Conservation (phyloP, 2,888 invertebrate genomes). For the Drosophila birchii region DNA sequence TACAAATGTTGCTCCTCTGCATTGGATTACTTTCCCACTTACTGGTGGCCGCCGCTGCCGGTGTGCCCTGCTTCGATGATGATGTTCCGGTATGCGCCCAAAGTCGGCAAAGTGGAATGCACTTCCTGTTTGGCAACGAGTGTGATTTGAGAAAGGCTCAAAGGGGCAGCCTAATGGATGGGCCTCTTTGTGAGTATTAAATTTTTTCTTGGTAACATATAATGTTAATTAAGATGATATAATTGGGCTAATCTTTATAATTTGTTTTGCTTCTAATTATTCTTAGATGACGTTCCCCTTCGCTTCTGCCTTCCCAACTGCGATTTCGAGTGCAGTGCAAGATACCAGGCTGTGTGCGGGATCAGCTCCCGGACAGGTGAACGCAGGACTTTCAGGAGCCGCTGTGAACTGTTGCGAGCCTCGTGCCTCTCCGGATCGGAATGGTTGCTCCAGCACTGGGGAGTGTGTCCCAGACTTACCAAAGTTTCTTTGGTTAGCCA, state of each 20-base stretch:
- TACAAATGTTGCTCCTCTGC: conserved; percentile 11
- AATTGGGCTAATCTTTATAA: not conserved
- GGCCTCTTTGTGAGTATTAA: conserved; percentile 52
- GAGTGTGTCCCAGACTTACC: conserved; percentile 47
- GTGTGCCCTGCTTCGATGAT: conserved; percentile 62
- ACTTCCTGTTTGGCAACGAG: conserved; percentile 72
- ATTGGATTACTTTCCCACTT: conserved; percentile 26
- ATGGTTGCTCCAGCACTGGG: conserved; percentile 59
- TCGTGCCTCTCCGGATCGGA: conserved; percentile 59
- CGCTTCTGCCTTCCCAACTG: conserved; percentile 62
- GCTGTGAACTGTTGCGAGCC: conserved; percentile 67
- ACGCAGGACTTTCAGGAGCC: conserved; percentile 62
- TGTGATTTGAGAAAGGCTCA: conserved; percentile 72
- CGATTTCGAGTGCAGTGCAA: conserved; percentile 55
- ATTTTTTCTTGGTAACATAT: not conserved
- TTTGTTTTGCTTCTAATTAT: not conserved
- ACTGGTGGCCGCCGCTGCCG: conserved; percentile 1
- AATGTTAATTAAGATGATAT: not conserved
- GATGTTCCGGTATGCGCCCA: conserved; percentile 69
- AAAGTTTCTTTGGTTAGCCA: conserved; percentile 18
- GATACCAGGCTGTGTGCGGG: conserved; percentile 63
- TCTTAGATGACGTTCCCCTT: conserved; percentile 56
- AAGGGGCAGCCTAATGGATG: conserved; percentile 53
- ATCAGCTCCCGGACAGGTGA: conserved; percentile 50
- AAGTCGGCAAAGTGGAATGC: conserved; percentile 46